Evolutionary conservation across 2,113 vertebrate species (phyloP).

Genomic region (Ciconia maguari): DNA sequence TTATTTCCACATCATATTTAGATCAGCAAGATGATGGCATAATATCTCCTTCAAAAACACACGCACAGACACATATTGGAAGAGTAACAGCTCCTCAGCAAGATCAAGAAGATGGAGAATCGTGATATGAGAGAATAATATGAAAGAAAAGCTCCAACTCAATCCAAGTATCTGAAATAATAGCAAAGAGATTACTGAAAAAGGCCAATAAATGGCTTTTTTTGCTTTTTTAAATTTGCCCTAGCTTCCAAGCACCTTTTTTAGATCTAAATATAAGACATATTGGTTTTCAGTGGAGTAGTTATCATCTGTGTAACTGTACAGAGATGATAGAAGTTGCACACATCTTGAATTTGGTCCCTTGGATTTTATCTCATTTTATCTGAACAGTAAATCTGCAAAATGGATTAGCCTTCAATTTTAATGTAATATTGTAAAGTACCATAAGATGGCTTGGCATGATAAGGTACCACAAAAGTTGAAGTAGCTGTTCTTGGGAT

Average conservation of each 20-base stretch:
- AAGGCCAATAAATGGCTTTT: not conserved
- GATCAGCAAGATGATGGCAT: not conserved
- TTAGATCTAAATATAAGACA: not conserved
- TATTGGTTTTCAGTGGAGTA: not conserved
- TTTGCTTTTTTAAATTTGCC: not conserved
- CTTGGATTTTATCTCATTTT: constrained; percentile 34
- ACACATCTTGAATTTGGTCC: not conserved
- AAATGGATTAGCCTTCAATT: constrained; percentile 41
- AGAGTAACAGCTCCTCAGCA: not conserved
- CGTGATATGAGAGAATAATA: not conserved
- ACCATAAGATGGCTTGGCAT: not conserved
- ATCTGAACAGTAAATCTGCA: constrained; percentile 12
- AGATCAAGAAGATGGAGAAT: not conserved
- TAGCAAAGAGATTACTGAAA: not conserved
- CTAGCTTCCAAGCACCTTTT: not conserved
- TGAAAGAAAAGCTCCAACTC: not conserved
- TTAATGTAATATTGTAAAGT: constrained; percentile 39
- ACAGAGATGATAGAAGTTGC: not conserved
- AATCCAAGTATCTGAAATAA: constrained; percentile 2
- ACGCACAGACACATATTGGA: not conserved
- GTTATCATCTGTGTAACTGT: not conserved
- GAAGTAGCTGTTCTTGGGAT: not conserved
- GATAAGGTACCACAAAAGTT: constrained; percentile 14
- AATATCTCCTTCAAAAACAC: not conserved
- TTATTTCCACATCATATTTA: not conserved